phyloP scores from a whole-genome alignment of 2,797 vertebrate species.

The Emys orbicularis region DNA sequence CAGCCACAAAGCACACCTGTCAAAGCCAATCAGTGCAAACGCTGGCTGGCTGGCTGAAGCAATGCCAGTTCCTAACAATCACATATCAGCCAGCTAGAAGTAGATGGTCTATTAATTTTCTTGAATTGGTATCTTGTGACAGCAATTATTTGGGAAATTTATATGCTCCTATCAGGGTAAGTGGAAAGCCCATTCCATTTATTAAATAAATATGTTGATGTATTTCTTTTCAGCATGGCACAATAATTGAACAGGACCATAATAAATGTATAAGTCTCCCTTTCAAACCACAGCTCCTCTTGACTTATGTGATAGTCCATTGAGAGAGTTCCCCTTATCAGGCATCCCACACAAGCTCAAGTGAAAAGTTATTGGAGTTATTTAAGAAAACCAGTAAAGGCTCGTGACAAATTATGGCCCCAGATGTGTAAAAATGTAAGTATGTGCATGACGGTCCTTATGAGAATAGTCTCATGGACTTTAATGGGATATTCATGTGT shows the following conservation, averaged over 20 bases:
- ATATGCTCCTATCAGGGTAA: slow-evolving; percentile 46
- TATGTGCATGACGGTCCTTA: not conserved
- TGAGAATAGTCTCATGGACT: rapidly evolving
- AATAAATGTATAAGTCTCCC: not conserved
- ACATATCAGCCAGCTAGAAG: not conserved
- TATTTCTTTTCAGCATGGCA: slow-evolving; percentile 9
- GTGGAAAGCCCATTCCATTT: slow-evolving; percentile 49
- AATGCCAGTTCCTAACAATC: slow-evolving; percentile 11
- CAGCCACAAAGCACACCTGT: slow-evolving; percentile 37
- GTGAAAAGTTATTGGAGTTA: not conserved
- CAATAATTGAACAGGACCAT: slow-evolving; percentile 33
- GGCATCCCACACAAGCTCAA: not conserved
- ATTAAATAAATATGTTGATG: slow-evolving; percentile 62
- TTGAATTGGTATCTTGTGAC: slow-evolving; percentile 49
- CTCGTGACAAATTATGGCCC: not conserved
- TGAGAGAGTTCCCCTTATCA: not conserved
- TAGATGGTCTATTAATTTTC: slow-evolving; percentile 57
- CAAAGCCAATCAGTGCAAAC: slow-evolving; percentile 55
- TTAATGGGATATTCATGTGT: not conserved
- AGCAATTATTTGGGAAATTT: slow-evolving; percentile 18
- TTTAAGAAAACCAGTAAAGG: not conserved
- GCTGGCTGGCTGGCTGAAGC: not conserved
- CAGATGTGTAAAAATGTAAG: not conserved
- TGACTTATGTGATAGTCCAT: not conserved
- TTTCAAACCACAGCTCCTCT: not conserved